Evolutionary conservation across 1,140 invertebrate genomes (phyloP), one percentile per base, ranked within the genome.

Genomic region (Lepidurus apus): DNA sequence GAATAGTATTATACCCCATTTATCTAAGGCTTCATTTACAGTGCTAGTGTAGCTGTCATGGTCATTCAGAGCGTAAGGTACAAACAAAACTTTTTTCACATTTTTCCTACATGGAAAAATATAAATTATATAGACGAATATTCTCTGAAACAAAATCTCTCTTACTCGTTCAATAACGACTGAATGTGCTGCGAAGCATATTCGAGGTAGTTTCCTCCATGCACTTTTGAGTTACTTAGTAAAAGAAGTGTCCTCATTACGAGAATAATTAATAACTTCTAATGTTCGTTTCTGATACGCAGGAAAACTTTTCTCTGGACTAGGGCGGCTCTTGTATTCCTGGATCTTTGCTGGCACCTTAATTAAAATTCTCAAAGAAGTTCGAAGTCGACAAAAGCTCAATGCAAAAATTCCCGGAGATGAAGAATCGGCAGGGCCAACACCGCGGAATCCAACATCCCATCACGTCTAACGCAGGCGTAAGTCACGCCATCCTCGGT

Each of bases 61-160:
- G 82, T 91, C 86, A 24, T 85, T 87, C 80, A 90, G 85, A 7
- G 93, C 93, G 86, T 92, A 95, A 1, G 93, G 93, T 44, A 94
- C 85, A 86, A 95, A 95, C 13, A 94, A 83, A 76, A 94, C 85
- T 47, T 89, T 87, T 73, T 85, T 86, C 2, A 93, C 90, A 81
- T 88, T 85, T 81, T 89, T 88, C 78, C 91, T 93, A 84, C 78
- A 85, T 85, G 82, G 4, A 34, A 81, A 81, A 77, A 81, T 79
- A 80, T 45, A 43, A 79, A 44, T 73, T 21, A 80, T 21, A 80
- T 76, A 81, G 34, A 53, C 74, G 78, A 74, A 26, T 80, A 76
- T 78, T 76, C 79, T 21, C 77, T 75, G 26, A 44, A 44, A 13
- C 76, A 65, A 42, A 77, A 83, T 84, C 85, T 8, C 10, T 43